phyloP scores from a whole-genome alignment of 1,140 invertebrate species.

The Meloidogyne floridensis region DNA sequence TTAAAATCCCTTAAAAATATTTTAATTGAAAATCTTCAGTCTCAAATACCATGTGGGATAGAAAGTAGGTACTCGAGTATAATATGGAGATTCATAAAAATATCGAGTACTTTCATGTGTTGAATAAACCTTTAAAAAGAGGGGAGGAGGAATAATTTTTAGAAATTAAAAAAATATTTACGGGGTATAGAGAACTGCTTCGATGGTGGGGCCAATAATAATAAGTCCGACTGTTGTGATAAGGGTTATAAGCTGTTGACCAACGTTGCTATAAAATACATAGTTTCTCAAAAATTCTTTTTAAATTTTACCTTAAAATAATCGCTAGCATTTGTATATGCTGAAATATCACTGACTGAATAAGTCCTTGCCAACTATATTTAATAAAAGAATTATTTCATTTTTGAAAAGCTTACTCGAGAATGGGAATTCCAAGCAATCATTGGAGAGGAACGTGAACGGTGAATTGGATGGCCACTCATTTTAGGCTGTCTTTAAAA shows the following conservation, averaged over 20 bases:
- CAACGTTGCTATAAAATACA: constrained; percentile 8
- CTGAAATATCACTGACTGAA: constrained; percentile 21
- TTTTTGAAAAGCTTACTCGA: not conserved
- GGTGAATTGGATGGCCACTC: constrained; percentile 2
- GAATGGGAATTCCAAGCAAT: constrained; percentile 29
- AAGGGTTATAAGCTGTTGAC: constrained; percentile 28
- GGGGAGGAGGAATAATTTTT: not conserved
- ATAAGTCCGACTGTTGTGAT: constrained; percentile 22
- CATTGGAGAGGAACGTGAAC: constrained; percentile 23
- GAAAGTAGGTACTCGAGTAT: not conserved
- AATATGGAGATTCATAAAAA: constrained; percentile 25
- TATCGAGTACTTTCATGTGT: constrained; percentile 26
- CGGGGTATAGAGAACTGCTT: constrained; percentile 19
- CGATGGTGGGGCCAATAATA: constrained; percentile 28
- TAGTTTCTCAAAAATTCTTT: not conserved
- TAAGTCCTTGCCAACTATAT: constrained; percentile 27
- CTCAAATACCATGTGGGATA: constrained; percentile 16
- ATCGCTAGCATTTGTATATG: constrained; percentile 24
- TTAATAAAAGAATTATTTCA: not conserved
- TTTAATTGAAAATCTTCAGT: no score
- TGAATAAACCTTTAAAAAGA: constrained; percentile 16
- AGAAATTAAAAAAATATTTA: not conserved
- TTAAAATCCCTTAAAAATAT: constrained; percentile 6
- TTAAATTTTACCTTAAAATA: constrained; percentile 21
- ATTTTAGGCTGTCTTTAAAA: not conserved